phyloP scores from a whole-genome alignment of 2,113 vertebrate genomes.

The Nannospalax galili region DNA sequence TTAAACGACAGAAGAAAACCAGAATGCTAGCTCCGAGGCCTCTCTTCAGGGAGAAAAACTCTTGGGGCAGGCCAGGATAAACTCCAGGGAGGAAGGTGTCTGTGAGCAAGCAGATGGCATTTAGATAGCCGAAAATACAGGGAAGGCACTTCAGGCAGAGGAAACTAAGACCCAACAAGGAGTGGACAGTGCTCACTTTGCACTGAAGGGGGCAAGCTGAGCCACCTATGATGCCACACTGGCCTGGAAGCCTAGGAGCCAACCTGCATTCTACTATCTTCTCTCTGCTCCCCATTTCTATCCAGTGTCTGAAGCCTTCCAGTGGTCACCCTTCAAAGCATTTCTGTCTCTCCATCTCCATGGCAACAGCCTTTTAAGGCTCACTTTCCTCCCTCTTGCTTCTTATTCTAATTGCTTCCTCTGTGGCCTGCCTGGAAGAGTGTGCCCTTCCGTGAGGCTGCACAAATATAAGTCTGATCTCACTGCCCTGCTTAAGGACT shows the following conservation, averaged over 20 bases:
- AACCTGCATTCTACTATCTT: background rate
- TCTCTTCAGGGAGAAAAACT: background rate
- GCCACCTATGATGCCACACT: background rate
- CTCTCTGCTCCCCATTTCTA: background rate
- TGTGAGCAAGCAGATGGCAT: constrained; percentile 27
- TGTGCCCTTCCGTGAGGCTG: background rate
- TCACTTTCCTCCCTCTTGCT: constrained; percentile 36
- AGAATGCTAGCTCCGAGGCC: background rate
- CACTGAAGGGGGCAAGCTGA: background rate
- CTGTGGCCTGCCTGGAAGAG: constrained; percentile 12
- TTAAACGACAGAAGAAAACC: background rate
- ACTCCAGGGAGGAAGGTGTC: background rate
- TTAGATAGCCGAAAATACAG: constrained; percentile 5
- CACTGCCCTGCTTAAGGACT: background rate
- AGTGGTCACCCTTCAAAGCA: constrained; percentile 36
- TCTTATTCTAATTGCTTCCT: constrained; percentile 62
- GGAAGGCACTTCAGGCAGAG: background rate
- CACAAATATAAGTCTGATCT: constrained; percentile 2
- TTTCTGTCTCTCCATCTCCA: constrained; percentile 57
- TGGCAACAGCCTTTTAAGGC: constrained; percentile 52
- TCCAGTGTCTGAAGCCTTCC: constrained; percentile 25
- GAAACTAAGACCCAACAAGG: constrained; percentile 17
- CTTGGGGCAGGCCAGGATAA: constrained; percentile 18
- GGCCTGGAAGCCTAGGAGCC: background rate
- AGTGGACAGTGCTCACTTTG: background rate